Evolutionary conservation across 2,113 vertebrate genomes (phyloP).

Genomic region (Penelope pileata): DNA sequence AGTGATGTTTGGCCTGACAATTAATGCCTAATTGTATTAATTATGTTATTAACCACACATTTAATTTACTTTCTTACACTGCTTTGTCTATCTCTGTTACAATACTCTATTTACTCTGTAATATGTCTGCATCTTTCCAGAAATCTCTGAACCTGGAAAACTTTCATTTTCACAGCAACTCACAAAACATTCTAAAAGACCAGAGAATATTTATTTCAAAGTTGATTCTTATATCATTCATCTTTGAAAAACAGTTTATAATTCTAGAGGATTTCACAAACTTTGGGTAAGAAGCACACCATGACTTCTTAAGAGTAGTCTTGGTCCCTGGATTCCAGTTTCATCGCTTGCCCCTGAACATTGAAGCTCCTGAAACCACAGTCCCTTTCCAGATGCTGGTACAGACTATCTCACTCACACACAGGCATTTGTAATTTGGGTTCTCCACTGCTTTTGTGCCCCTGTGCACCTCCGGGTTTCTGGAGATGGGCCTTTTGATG

Average conservation of each 20-base stretch:
- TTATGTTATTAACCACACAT: neutral
- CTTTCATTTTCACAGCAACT: neutral
- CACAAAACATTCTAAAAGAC: neutral
- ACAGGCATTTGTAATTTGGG: neutral
- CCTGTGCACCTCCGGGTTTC: neutral
- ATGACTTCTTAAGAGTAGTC: neutral
- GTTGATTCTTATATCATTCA: neutral
- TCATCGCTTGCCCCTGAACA: neutral
- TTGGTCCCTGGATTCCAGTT: neutral
- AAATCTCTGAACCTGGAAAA: neutral
- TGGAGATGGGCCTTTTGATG: neutral
- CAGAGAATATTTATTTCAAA: neutral
- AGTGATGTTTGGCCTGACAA: neutral
- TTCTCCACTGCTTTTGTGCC: neutral
- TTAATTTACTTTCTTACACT: neutral
- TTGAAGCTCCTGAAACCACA: neutral
- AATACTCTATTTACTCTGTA: neutral
- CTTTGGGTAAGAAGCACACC: neutral
- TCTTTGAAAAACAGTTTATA: neutral
- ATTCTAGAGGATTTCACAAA: neutral
- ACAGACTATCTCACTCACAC: too few relatives aligned
- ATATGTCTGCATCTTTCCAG: neutral
- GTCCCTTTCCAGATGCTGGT: neutral
- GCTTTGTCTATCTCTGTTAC: neutral
- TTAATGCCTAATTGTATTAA: neutral